Base-by-base conservation (phyloP, 2,888 invertebrate species). In the Drosophila mayaguana region DNA sequence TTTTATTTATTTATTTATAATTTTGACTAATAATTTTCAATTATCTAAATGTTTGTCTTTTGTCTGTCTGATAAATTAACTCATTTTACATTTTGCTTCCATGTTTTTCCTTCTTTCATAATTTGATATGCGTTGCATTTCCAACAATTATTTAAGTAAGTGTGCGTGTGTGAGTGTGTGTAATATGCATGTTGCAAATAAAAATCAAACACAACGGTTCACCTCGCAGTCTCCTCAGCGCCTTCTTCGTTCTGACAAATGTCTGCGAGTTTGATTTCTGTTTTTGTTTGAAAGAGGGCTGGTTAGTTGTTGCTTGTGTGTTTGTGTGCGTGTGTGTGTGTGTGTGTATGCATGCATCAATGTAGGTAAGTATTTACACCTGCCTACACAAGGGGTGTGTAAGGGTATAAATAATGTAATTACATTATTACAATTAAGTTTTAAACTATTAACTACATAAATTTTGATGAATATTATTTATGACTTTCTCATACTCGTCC, bases 11-110 rank as follows among this genome's bases (percentile, higher is more conserved):
- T 28, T 28, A 38, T 32, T 72, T 80, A 89, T 87, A 89, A 91
- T 91, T 92, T 91, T 86, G 91, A 89, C 91, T 92, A 91, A 89
- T 81, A 89, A 89, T 89, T 89, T 90, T 83, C 77, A 91, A 89
- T 91, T 91, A 91, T 83, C 91, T 91, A 90, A 91, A 89, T 63
- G 57, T 73, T 50, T 83, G 57, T 80, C 53, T 69, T 64, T 63
- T 81, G 71, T 71, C 9, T 25, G 6, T 48, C 16, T n/a, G 56
- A 75, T 72, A 53, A 60, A 63, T 78, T 64, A 61, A 36, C 12
- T 56, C 38, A 38, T 38, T 38, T 38, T n/a, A 38, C 40, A 53
- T 53, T 68, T 59, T 28, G 28, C 34, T 20, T 38, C 22, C 20
- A 20, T 22, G 20, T 7, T 22, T 42, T 48, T 59, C 16, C 50